Conservation (phyloP, 2,113 vertebrate genomes). For the Desmodus rotundus region DNA sequence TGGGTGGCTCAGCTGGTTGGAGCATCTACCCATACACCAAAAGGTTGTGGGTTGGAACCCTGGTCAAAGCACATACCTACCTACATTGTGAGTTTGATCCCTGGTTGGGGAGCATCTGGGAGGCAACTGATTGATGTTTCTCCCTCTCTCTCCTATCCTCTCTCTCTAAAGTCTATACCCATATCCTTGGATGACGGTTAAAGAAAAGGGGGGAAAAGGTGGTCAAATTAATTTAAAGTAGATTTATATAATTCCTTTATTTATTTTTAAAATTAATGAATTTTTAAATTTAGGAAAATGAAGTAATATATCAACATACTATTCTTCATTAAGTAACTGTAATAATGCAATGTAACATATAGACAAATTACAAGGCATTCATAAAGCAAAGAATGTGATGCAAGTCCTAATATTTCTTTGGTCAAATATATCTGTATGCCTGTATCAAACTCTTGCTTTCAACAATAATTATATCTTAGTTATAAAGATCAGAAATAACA, state of each 20-base stretch:
- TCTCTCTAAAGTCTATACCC: background rate
- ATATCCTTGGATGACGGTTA: background rate
- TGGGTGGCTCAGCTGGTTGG: too few species aligned
- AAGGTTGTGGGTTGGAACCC: too few species aligned
- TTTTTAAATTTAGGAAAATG: slow-evolving; percentile 17
- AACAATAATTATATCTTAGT: background rate
- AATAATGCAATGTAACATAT: background rate
- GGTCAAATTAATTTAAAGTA: background rate
- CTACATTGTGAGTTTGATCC: too few species aligned
- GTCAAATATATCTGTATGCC: background rate
- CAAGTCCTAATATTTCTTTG: background rate
- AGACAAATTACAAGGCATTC: background rate
- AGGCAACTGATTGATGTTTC: background rate
- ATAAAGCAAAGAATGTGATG: background rate
- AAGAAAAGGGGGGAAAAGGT: background rate
- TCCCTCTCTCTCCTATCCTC: background rate
- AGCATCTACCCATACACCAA: too few species aligned
- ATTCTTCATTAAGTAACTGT: background rate
- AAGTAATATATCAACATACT: background rate
- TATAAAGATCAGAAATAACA: background rate
- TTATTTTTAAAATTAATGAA: background rate
- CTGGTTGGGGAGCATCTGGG: too few species aligned
- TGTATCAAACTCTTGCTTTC: background rate
- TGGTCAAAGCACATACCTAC: too few species aligned
- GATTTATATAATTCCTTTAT: background rate